These are phyloP conservation scores for Tribolium freemani DNA, from an alignment of 2,888 invertebrate species.

Conservation along the genomic window DNA sequence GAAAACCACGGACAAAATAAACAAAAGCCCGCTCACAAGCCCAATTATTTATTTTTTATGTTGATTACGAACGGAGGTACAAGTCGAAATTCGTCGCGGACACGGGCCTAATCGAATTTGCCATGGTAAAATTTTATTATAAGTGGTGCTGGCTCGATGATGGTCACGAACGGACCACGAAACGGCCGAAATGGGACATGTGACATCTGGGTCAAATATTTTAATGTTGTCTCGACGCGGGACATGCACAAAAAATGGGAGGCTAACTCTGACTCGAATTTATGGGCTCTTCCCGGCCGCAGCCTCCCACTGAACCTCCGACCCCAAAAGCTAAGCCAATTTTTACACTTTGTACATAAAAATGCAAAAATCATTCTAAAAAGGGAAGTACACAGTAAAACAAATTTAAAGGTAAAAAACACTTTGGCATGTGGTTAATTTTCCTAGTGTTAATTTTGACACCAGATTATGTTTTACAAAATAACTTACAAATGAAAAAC, in stretches of 20 bases:
- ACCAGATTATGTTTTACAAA: no score
- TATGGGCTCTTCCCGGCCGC: constrained; percentile 2
- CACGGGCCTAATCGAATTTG: constrained; percentile 25
- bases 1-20: neutral
- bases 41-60: constrained; percentile 40
- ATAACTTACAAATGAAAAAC: no score
- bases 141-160: neutral
- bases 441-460: no score
- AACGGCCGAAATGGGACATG: constrained; percentile 22
- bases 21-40: constrained; percentile 1
- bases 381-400: no score
- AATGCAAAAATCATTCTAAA: no score
- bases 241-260: constrained; percentile 17
- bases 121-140: constrained; percentile 19
- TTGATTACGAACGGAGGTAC: constrained; percentile 25
- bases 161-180: constrained; percentile 10
- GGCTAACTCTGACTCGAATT: constrained; percentile 3
- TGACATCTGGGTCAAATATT: constrained; percentile 41
- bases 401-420: no score
- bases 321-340: no score
- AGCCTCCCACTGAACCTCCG: no score
- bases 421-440: no score
- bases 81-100: constrained; percentile 27
- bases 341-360: no score
- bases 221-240: constrained; percentile 33